These are phyloP conservation scores for Anoncus sp. DNA, from an alignment of 2,888 invertebrate genomes.

Conservation along the genomic window DNA sequence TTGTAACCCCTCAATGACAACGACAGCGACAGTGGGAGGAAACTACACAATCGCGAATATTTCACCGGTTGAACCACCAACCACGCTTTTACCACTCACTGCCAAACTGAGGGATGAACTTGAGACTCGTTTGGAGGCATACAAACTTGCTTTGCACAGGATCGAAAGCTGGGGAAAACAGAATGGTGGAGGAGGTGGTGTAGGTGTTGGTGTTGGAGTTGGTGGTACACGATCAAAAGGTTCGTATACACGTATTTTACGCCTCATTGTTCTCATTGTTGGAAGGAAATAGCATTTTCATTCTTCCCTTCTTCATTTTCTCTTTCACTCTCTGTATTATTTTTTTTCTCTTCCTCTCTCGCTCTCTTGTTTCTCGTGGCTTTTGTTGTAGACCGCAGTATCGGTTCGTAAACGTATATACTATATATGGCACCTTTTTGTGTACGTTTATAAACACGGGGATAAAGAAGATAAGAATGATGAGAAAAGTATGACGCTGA, in stretches of 20 bases:
- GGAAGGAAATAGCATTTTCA: constrained; percentile 27
- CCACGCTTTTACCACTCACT: constrained; percentile 89
- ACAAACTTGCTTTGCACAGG: constrained; percentile 94
- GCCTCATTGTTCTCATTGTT: constrained; percentile 51
- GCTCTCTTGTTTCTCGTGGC: constrained; percentile 4
- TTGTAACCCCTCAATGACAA: neutral
- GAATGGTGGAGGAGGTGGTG: constrained; percentile 79
- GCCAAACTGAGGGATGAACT: constrained; percentile 93
- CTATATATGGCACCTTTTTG: constrained; percentile 8
- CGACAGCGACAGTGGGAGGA: constrained; percentile 3
- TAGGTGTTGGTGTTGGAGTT: constrained; percentile 45
- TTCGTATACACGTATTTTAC: constrained; percentile 41
- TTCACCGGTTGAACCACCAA: constrained; percentile 57
- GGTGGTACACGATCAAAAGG: constrained; percentile 81
- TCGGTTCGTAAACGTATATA: constrained; percentile 10
- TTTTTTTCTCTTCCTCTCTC: neutral
- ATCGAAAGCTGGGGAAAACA: constrained; percentile 85
- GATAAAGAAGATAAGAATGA: constrained; percentile 7
- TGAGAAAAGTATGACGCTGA: constrained; percentile 8
- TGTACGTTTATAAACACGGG: neutral
- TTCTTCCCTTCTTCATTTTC: constrained; percentile 22
- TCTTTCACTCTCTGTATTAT: neutral
- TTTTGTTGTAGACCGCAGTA: constrained; percentile 10
- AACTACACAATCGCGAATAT: constrained; percentile 67
- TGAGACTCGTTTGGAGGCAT: constrained; percentile 92